A percentile compares a stretch with the other conserved stretches of the same genome.
These are phyloP conservation scores for Pegoplata infirma DNA, from an alignment of 2,888 invertebrate species.

Conservation along the genomic window DNA sequence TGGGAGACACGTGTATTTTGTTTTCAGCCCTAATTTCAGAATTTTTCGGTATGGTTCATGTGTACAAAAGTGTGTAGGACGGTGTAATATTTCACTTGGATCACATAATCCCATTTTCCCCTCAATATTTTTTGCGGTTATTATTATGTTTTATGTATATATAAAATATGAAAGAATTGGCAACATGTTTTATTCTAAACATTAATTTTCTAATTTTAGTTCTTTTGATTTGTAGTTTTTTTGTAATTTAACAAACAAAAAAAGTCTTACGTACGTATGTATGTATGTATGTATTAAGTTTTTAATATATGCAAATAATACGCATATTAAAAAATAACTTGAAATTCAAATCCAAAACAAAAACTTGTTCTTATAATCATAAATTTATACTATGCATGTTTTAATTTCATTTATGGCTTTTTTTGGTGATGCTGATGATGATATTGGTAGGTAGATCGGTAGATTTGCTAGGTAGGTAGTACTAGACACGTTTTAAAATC, in stretches of 20 bases:
- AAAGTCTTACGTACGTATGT: too few species aligned
- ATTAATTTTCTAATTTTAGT: background rate
- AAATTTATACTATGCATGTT: background rate
- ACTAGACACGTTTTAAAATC: slow-evolving; percentile 35
- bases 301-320: slow-evolving; percentile 47
- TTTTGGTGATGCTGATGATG: background rate
- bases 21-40: too few species aligned
- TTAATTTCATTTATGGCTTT: background rate
- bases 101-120: too few species aligned
- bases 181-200: slow-evolving; percentile 7
- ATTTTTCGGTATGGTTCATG: too few species aligned
- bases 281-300: too few species aligned
- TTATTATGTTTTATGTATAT: background rate
- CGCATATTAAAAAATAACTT: background rate
- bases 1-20: too few species aligned
- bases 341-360: slow-evolving; percentile 21
- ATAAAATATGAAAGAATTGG: background rate
- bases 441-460: too few species aligned
- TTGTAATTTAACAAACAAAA: background rate
- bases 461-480: slow-evolving; percentile 5
- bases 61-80: too few species aligned
- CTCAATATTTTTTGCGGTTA: too few species aligned
- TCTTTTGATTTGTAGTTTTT: background rate
- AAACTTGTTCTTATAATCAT: slow-evolving; percentile 40
- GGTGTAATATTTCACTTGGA: too few species aligned